Conservation (phyloP, 2,888 invertebrate genomes). For the Prosopocoilus inquinatus region DNA sequence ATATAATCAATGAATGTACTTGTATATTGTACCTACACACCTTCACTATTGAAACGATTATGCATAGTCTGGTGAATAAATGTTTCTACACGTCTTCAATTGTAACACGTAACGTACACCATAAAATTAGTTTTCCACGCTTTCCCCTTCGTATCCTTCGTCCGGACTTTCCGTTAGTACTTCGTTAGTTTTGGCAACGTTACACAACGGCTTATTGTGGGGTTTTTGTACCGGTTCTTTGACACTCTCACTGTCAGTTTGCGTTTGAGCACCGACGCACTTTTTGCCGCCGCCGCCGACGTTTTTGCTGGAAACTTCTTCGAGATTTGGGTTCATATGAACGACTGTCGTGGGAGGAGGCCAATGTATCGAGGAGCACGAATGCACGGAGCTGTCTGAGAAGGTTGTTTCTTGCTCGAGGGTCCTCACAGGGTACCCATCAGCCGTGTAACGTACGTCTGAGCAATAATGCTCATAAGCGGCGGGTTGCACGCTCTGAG, state of each 20-base stretch:
- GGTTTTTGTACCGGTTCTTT: conserved; percentile 19
- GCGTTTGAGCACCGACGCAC: conserved; percentile 63
- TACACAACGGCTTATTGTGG: conserved; percentile 27
- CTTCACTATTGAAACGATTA: too few relatives aligned
- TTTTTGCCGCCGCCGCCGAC: conserved; percentile 35
- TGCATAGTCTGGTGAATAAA: too few relatives aligned
- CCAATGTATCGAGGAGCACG: conserved; percentile 50
- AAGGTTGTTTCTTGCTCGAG: conserved; percentile 21
- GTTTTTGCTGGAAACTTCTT: conserved; percentile 30
- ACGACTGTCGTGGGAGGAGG: conserved; percentile 51
- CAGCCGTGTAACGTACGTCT: conserved; percentile 73
- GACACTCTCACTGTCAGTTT: conserved; percentile 44
- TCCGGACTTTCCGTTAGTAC: conserved; percentile 74
- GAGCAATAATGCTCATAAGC: conserved; percentile 56
- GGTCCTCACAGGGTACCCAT: conserved; percentile 65
- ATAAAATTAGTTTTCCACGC: conserved; percentile 1
- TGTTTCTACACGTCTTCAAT: too few relatives aligned
- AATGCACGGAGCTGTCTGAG: conserved; percentile 22
- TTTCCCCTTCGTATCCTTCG: conserved; percentile 81
- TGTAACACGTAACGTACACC: not conserved
- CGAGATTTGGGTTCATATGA: conserved; percentile 32
- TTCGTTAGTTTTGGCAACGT: conserved; percentile 21
- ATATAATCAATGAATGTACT: too few relatives aligned
- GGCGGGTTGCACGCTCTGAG: conserved; percentile 50
- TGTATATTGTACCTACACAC: too few relatives aligned